These are phyloP conservation scores for Eurosta solidaginis DNA, from an alignment of 1,140 invertebrate species.

Conservation along the genomic window DNA sequence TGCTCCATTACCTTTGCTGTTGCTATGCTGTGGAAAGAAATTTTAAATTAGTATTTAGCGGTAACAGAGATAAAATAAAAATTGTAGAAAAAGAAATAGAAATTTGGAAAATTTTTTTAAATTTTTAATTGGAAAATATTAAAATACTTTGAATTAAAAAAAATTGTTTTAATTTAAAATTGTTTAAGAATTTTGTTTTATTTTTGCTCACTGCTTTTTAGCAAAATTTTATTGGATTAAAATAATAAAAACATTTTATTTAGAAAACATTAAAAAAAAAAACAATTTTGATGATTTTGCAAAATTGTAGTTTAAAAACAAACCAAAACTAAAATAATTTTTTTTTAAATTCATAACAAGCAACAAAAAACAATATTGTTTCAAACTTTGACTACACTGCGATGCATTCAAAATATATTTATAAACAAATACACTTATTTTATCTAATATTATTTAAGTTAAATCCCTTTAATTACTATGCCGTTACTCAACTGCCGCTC, in stretches of 20 bases:
- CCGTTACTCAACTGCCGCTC: not conserved
- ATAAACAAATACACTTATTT: not conserved
- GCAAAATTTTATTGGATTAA: too few species aligned
- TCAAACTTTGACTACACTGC: slow-evolving; percentile 29
- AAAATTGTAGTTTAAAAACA: too few species aligned
- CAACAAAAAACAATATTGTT: slow-evolving; percentile 15
- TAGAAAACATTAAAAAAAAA: not conserved
- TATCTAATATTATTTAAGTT: not conserved
- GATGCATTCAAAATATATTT: not conserved
- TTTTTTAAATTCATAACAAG: not conserved
- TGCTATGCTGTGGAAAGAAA: not conserved
- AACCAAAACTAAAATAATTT: not conserved
- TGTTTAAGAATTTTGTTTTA: too few species aligned
- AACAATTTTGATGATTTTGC: too few species aligned
- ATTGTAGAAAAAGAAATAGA: not conserved
- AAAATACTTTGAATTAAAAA: too few species aligned
- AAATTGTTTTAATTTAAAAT: too few species aligned
- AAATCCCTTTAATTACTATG: not conserved
- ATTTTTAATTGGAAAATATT: too few species aligned
- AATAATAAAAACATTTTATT: too few species aligned
- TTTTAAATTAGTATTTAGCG: not conserved
- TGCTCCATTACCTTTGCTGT: not conserved
- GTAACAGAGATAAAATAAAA: not conserved
- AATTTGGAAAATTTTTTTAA: too few species aligned
- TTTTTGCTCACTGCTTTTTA: too few species aligned